Evolutionary conservation across 2,113 vertebrate genomes (phyloP).

Genomic region (Hippocampus guttulatus): DNA sequence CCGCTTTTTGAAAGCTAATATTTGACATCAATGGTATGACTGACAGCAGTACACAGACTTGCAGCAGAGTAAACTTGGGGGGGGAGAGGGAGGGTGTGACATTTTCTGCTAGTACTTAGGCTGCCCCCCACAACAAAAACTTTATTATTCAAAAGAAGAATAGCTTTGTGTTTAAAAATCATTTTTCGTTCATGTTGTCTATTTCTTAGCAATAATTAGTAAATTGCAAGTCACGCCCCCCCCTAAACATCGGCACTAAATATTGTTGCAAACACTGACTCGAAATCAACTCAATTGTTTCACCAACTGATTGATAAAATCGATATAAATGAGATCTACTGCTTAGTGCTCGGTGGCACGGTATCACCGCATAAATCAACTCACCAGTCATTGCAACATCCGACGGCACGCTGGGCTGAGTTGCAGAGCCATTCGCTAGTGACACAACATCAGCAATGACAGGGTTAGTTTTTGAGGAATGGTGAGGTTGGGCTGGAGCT

Average conservation of each 20-base stretch:
- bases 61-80: background rate
- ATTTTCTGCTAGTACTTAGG: too few species aligned
- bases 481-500: conserved; percentile 56
- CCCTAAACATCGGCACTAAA: background rate
- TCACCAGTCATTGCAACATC: conserved; percentile 87
- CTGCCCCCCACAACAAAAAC: too few species aligned
- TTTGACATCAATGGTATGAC: background rate
- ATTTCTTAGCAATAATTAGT: too few species aligned
- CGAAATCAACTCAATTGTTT: too few species aligned
- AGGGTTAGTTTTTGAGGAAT: conserved; percentile 79
- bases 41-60: background rate
- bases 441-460: conserved; percentile 94
- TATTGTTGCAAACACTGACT: too few species aligned
- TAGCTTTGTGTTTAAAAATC: too few species aligned
- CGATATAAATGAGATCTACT: background rate
- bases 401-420: conserved; percentile 83
- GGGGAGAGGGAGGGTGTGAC: too few species aligned
- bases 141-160: too few species aligned
- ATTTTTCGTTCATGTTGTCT: too few species aligned
- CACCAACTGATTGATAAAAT: too few species aligned
- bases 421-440: conserved; percentile 84
- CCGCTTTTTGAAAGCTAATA: background rate
- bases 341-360: background rate
- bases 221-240: too few species aligned
- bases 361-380: conserved; percentile 8